Percentiles rank a stretch among this genome's conserved stretches.
These are phyloP conservation scores for Labeo calbasu DNA, from an alignment of 2,797 vertebrate genomes.

Conservation along the genomic window DNA sequence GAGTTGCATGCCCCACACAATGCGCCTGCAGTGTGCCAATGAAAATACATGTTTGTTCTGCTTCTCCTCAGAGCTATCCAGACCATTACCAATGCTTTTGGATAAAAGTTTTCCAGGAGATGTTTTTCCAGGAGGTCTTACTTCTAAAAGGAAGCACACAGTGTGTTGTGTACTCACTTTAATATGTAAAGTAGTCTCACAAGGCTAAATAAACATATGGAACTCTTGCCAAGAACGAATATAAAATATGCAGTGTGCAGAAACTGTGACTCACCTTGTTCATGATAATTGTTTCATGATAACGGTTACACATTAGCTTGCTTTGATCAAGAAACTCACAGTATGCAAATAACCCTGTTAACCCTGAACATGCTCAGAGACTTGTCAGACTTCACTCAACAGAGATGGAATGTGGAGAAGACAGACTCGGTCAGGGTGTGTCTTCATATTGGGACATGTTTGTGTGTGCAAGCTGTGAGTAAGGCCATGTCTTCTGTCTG, in stretches of 20 bases:
- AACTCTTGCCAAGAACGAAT: background rate
- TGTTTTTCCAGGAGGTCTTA: constrained; percentile 15
- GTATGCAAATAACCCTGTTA: background rate
- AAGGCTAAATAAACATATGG: background rate
- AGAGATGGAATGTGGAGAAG: constrained; percentile 54
- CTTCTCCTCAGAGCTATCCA: constrained; percentile 44
- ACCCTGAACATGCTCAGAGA: background rate
- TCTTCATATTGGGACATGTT: constrained; percentile 32
- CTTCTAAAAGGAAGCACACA: constrained; percentile 60
- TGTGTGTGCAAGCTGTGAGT: constrained; percentile 28
- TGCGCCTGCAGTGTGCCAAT: constrained; percentile 30
- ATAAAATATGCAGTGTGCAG: background rate
- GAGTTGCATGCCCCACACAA: constrained; percentile 43
- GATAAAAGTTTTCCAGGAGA: constrained; percentile 38
- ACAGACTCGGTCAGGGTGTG: constrained; percentile 48
- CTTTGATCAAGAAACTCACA: constrained; percentile 4
- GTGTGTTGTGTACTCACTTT: constrained; percentile 52
- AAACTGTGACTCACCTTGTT: background rate
- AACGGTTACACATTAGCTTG: background rate
- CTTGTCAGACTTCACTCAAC: constrained; percentile 6
- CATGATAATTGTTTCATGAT: constrained; percentile 18
- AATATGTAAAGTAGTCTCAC: background rate
- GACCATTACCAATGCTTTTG: constrained; percentile 28
- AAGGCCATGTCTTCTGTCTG: constrained; percentile 34
- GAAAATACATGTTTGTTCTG: constrained; percentile 44